Conservation (phyloP, 2,797 vertebrate species). For the Borostomias antarcticus region DNA sequence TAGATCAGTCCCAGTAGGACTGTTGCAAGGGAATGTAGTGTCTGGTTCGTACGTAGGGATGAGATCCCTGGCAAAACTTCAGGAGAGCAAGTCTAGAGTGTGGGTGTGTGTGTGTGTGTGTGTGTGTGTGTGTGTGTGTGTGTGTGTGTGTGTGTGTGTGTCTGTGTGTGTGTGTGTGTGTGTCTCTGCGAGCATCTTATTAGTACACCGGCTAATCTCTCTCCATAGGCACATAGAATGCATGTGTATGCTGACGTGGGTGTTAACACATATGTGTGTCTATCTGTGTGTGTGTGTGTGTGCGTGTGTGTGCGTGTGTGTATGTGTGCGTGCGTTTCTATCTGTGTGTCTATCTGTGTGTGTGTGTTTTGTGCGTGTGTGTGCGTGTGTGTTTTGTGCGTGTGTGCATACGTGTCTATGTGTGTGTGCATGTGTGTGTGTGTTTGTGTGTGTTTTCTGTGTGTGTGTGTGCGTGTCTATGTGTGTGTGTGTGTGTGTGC, state of each 20-base stretch:
- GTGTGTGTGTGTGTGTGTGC: background rate
- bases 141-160: conserved; percentile 2
- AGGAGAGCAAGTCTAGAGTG: conserved; percentile 7
- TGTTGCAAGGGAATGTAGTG: conserved; percentile 31
- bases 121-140: background rate
- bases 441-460: background rate
- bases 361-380: background rate
- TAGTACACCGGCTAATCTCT: too few species aligned
- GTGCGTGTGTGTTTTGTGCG: too few species aligned
- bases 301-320: background rate
- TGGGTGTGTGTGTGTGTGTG: background rate
- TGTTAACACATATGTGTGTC: too few species aligned
- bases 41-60: conserved; percentile 40
- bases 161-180: background rate
- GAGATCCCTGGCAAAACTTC: conserved; percentile 50
- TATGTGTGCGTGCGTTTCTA: background rate
- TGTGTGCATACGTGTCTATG: too few species aligned
- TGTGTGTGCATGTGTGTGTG: too few species aligned
- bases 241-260: too few species aligned
- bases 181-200: too few species aligned
- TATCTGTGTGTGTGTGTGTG: background rate
- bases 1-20: conserved; percentile 52
- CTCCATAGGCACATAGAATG: too few species aligned
- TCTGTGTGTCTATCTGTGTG: background rate
- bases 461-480: background rate